A percentile compares a stretch with the other conserved stretches of the same genome.
These are phyloP conservation scores for Myocastor coypus DNA, from an alignment of 2,113 vertebrate species.

Conservation along the genomic window DNA sequence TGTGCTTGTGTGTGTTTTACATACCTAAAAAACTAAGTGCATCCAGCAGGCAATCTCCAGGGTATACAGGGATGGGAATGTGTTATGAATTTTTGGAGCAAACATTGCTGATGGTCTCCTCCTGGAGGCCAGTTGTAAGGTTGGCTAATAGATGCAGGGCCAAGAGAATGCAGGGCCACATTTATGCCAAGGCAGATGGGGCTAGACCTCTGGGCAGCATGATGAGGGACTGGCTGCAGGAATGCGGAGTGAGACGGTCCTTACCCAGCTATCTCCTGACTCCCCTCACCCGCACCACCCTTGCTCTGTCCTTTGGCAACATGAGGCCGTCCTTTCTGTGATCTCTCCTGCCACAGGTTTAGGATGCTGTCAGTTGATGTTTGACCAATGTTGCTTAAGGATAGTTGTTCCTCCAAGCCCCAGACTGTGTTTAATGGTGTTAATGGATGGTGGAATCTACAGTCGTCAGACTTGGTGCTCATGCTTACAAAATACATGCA, in stretches of 20 bases:
- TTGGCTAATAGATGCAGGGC: no score
- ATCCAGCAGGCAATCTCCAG: no score
- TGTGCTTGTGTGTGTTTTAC: background rate
- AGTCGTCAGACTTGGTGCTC: background rate
- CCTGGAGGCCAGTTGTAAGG: background rate
- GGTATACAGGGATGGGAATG: background rate
- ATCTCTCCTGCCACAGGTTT: background rate
- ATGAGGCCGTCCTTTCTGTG: background rate
- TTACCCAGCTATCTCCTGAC: fast-evolving
- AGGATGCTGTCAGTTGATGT: background rate
- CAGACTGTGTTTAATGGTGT: background rate
- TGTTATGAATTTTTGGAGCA: background rate
- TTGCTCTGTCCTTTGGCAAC: background rate
- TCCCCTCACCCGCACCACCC: fast-evolving
- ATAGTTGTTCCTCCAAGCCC: background rate
- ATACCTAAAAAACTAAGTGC: background rate
- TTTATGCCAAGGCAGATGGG: fast-evolving
- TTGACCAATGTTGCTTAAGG: constrained; percentile 17
- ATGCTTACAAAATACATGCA: constrained; percentile 2
- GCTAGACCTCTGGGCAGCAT: fast-evolving
- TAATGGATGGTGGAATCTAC: background rate
- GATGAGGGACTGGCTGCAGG: background rate
- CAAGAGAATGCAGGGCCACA: fast-evolving
- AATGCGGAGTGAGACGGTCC: background rate
- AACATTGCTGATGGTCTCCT: background rate